Percentiles rank a stretch among this genome's conserved stretches.
These are phyloP conservation scores for Heteromurus nitidus DNA, from an alignment of 2,888 invertebrate species.

Conservation along the genomic window DNA sequence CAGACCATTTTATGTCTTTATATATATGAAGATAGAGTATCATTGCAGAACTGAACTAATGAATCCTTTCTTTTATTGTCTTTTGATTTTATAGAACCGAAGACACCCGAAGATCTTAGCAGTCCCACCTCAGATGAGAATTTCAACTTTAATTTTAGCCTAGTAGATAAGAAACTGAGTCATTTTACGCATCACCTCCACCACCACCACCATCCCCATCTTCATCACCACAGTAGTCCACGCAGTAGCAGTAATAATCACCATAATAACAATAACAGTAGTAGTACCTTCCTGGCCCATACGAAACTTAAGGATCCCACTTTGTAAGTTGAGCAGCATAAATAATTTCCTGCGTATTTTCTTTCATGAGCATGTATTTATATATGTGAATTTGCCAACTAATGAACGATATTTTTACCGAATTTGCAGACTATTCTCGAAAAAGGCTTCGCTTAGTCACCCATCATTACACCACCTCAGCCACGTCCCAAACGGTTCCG, in stretches of 20 bases:
- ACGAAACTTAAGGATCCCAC: constrained; percentile 59
- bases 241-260: constrained; percentile 61
- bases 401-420: not conserved
- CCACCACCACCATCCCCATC: constrained; percentile 48
- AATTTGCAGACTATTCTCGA: constrained; percentile 53
- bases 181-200: constrained; percentile 56
- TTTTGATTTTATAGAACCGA: constrained; percentile 45
- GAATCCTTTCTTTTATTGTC: too few species aligned
- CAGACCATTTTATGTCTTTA: too few species aligned
- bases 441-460: constrained; percentile 63
- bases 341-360: not conserved
- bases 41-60: too few species aligned
- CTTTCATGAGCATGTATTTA: constrained; percentile 1
- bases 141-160: constrained; percentile 69
- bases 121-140: constrained; percentile 70
- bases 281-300: constrained; percentile 61
- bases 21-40: too few species aligned
- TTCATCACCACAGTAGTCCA: constrained; percentile 44
- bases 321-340: constrained; percentile 48
- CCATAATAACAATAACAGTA: constrained; percentile 63
- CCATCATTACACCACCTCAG: constrained; percentile 57
- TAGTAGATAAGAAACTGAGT: constrained; percentile 65
- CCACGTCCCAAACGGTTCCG: constrained; percentile 63
- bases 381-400: not conserved
- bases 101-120: constrained; percentile 62